Conservation (phyloP, 2,888 invertebrate species). For the Drosophila aldrichi region DNA sequence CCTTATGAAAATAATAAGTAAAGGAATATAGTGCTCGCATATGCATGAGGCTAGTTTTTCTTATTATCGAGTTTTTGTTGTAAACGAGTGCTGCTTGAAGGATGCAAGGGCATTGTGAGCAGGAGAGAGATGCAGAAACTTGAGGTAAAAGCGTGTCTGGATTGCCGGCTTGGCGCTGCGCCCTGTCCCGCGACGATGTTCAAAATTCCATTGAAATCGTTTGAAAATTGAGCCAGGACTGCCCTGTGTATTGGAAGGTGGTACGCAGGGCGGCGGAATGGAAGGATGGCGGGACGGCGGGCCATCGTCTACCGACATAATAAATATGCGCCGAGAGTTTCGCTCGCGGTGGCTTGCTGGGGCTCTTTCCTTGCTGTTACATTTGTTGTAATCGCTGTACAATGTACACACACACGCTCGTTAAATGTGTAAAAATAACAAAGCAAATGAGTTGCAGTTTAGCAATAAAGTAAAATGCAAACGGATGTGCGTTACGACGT, state of each 20-base stretch:
- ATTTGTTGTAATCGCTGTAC: constrained; percentile 41
- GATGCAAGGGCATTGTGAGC: constrained; percentile 1
- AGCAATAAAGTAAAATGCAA: constrained; percentile 60
- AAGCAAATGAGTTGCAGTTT: constrained; percentile 73
- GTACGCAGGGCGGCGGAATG: constrained; percentile 18
- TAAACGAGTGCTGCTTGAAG: constrained; percentile 31
- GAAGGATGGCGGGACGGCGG: too few relatives aligned
- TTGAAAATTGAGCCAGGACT: constrained; percentile 69
- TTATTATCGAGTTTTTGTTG: constrained; percentile 41
- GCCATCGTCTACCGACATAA: constrained; percentile 66
- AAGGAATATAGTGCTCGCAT: constrained; percentile 22
- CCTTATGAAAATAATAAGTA: neutral
- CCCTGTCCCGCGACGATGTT: constrained; percentile 19
- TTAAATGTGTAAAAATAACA: constrained; percentile 77
- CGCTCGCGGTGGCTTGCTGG: constrained; percentile 47
- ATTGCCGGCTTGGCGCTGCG: constrained; percentile 47
- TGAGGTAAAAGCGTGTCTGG: constrained; percentile 58
- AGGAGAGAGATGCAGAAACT: constrained; percentile 5
- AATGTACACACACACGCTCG: constrained; percentile 46
- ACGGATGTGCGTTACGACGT: constrained; percentile 62
- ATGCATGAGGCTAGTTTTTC: constrained; percentile 30
- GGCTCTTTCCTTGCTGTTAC: constrained; percentile 21
- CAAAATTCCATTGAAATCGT: constrained; percentile 77
- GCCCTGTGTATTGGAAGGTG: constrained; percentile 5
- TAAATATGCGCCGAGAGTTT: constrained; percentile 67